Conservation (phyloP, 2,113 vertebrate genomes). For the Phyllopteryx taeniolatus region DNA sequence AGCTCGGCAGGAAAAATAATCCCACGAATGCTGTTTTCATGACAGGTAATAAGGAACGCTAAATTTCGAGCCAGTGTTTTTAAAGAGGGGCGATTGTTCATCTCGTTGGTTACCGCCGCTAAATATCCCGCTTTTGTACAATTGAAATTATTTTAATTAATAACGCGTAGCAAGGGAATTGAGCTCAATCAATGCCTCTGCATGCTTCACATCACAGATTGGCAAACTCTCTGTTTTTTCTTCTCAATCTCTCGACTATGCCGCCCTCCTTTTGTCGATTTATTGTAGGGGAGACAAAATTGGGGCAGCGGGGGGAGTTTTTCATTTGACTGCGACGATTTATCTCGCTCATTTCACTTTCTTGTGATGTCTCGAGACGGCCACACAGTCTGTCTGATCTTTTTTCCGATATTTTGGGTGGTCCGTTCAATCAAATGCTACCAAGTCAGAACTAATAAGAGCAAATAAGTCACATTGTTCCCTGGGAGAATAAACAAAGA, state of each 20-base stretch:
- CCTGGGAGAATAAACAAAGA: too few species aligned
- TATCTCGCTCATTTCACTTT: slow-evolving; percentile 23
- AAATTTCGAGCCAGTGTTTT: slow-evolving; percentile 6
- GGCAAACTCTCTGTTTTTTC: not conserved
- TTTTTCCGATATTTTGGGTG: slow-evolving; percentile 4
- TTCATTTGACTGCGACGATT: slow-evolving; percentile 17
- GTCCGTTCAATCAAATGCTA: too few species aligned
- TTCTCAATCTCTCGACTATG: slow-evolving; percentile 6
- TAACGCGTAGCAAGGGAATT: slow-evolving; percentile 1
- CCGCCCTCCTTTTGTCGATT: slow-evolving; percentile 8
- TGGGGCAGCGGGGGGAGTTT: not conserved
- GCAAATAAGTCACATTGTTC: too few species aligned
- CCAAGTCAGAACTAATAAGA: too few species aligned
- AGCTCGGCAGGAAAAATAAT: slow-evolving; percentile 1
- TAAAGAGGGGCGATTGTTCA: not conserved
- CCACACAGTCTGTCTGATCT: slow-evolving; percentile 2
- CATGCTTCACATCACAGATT: not conserved
- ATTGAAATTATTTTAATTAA: slow-evolving; percentile 17
- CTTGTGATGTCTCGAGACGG: slow-evolving; percentile 21
- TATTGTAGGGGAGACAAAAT: slow-evolving; percentile 14
- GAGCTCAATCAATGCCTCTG: not conserved
- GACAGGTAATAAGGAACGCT: not conserved
- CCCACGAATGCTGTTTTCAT: not conserved
- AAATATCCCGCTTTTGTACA: not conserved
- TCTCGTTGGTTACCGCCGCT: slow-evolving; percentile 1